Evolutionary conservation across 1,140 invertebrate genomes (phyloP).

Genomic region (Homarus americanus): DNA sequence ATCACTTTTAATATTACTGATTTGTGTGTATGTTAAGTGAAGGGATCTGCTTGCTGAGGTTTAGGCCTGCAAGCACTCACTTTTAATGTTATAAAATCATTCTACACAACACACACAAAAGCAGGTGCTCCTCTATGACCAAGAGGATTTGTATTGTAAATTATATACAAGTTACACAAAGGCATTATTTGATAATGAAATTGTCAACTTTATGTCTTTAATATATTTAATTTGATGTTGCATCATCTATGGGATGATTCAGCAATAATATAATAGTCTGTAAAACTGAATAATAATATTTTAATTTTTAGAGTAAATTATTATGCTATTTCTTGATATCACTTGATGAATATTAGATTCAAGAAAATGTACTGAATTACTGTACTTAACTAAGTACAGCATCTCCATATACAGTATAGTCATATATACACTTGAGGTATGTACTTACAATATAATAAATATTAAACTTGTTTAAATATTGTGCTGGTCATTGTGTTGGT

Average conservation of each 20-base stretch:
- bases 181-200: background rate
- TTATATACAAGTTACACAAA: background rate
- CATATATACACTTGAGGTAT: background rate
- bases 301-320: background rate
- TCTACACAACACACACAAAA: background rate
- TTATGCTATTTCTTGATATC: background rate
- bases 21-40: background rate
- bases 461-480: background rate
- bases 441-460: background rate
- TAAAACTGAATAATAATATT: background rate
- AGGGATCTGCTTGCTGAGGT: too few relatives aligned
- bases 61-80: too few relatives aligned
- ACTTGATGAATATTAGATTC: background rate
- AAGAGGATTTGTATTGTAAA: background rate
- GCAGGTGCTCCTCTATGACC: background rate
- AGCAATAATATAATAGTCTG: background rate
- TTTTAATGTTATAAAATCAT: background rate
- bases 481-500: conserved; percentile 25
- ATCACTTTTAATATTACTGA: background rate
- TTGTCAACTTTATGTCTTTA: background rate
- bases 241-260: conserved; percentile 6
- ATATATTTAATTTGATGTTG: background rate
- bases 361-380: background rate
- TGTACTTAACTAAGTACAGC: background rate
- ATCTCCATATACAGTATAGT: background rate